These are phyloP conservation scores for Calycopis cecrops DNA, from an alignment of 1,140 invertebrate species.

Conservation along the genomic window DNA sequence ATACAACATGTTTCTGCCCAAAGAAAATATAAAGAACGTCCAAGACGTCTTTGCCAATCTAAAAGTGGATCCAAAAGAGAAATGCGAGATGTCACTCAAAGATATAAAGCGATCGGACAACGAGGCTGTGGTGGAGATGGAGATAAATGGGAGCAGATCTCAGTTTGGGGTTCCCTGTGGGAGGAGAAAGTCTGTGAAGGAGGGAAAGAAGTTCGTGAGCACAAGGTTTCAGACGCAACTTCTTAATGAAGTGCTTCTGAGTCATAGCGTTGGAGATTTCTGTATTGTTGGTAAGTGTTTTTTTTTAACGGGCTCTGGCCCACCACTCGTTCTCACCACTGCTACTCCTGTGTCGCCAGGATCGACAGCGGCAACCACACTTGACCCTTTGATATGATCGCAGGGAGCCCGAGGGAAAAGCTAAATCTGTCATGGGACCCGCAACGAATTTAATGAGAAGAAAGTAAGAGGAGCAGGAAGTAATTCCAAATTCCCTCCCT, in stretches of 20 bases:
- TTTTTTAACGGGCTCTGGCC: no score
- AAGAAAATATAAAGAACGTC: constrained; percentile 83
- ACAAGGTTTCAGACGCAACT: constrained; percentile 88
- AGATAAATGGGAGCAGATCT: constrained; percentile 45
- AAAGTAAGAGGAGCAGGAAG: no score
- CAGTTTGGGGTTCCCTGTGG: constrained; percentile 67
- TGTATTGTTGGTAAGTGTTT: constrained; percentile 83
- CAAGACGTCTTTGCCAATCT: constrained; percentile 80
- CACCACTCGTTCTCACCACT: no score
- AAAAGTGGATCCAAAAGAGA: constrained; percentile 59
- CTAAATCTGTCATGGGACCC: no score
- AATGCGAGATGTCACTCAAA: constrained; percentile 42
- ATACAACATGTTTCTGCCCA: constrained; percentile 84
- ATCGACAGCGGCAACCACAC: no score
- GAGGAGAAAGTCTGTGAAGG: constrained; percentile 24
- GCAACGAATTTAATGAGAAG: no score
- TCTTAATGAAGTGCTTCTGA: constrained; percentile 86
- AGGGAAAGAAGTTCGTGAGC: constrained; percentile 75
- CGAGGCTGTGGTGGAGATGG: constrained; percentile 45
- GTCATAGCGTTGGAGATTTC: constrained; percentile 87
- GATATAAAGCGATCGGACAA: constrained; percentile 45
- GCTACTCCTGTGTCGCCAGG: no score
- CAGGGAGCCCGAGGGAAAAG: no score
- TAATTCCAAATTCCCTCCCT: no score
- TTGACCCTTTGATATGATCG: no score